Conservation (phyloP, 2,888 invertebrate species). For the Hesperia comma region DNA sequence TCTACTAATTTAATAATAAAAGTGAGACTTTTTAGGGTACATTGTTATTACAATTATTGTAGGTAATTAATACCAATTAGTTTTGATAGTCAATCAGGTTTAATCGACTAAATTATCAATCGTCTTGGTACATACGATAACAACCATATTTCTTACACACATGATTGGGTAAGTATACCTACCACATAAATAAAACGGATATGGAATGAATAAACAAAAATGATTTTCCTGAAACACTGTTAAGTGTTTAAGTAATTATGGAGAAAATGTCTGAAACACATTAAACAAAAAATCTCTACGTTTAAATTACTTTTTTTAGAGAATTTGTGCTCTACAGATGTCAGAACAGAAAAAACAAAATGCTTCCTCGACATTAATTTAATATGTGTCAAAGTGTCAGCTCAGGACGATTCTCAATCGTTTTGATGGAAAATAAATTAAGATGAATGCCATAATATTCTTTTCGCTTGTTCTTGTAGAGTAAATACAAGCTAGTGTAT, state of each 20-base stretch:
- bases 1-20: too few species aligned
- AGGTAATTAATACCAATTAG: too few species aligned
- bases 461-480: background rate
- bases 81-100: too few species aligned
- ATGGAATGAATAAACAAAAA: too few species aligned
- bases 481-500: background rate
- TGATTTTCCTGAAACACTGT: background rate
- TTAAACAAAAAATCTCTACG: background rate
- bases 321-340: constrained; percentile 17
- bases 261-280: background rate
- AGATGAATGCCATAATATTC: background rate
- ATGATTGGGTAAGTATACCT: too few species aligned
- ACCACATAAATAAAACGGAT: too few species aligned
- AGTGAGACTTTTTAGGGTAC: too few species aligned
- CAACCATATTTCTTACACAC: too few species aligned
- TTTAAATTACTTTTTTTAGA: background rate
- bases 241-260: background rate
- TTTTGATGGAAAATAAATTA: constrained; percentile 19
- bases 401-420: constrained; percentile 4
- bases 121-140: too few species aligned
- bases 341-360: constrained; percentile 8
- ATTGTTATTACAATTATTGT: too few species aligned
- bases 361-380: constrained; percentile 13
- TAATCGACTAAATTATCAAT: too few species aligned
- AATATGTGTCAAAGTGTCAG: constrained; percentile 32